Base-by-base conservation (phyloP, 2,797 vertebrate species). In the Sebastes trivittatus region DNA sequence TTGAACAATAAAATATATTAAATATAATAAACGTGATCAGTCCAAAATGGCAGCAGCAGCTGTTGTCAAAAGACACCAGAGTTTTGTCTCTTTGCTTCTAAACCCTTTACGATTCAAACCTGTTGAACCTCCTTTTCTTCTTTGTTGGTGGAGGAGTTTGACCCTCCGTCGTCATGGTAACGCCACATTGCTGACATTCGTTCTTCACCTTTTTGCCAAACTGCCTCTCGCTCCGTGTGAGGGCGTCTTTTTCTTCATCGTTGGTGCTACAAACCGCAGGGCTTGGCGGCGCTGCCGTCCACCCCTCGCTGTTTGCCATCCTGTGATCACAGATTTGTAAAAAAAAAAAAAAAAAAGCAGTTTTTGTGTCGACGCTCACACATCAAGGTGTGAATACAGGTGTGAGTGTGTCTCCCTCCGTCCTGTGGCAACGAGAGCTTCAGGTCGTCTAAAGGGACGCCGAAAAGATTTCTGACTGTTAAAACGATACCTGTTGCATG, bases 201-300 rank as follows among this genome's bases (percentile, higher is more conserved):
- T 70, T 78, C 25, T 77, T 86, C 77, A 59, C 73, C 52, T 77
- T 20, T 59, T 54, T 84, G 73, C 78, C 75, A 68, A 72, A 78
- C 58, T 1, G 58, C 58, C 32, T 73, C 84, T 65, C 36, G 14
- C 79, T 81, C 29, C 2, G 5, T 0, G 54, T 13, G 70, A 49
- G 34, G 34, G 58, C 55, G 3, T 64, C 38, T n/a, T 81, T 27
- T 20, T 81, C 83, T 84, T 87, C 90, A 63, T 88, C 16, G 25
- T 83, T 90, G 91, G 89, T 92, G 91, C 89, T 92, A 85, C 54
- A 72, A 74, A 60, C 52, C 6, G 69, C 75, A 52, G 79, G 75
- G n/a, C 49, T 54, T 18, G 18, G 46, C 46, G 46, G 46, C 46
- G 46, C 46, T 20, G 64, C 36, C 20, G 20, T 66, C 29, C 4